phyloP scores from a whole-genome alignment of 1,140 invertebrate species.

The Batillaria attramentaria region DNA sequence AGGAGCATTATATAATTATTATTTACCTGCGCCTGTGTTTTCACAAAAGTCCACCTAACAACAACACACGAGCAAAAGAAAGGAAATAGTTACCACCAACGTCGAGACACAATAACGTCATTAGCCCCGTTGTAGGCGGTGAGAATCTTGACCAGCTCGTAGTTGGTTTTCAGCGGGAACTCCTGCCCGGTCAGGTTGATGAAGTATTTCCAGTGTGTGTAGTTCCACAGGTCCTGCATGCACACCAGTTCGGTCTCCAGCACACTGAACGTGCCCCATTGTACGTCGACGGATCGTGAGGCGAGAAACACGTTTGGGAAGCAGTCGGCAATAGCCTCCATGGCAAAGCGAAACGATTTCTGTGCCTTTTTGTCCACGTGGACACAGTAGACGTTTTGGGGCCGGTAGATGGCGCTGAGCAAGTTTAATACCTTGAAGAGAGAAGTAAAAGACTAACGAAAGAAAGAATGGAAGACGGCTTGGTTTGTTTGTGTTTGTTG shows the following conservation, averaged over 20 bases:
- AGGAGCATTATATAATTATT: no score
- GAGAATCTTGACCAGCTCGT: constrained; percentile 62
- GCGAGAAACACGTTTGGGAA: constrained; percentile 60
- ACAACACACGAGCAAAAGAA: no score
- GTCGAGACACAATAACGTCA: no score
- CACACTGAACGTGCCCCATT: constrained; percentile 50
- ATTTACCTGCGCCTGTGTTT: no score
- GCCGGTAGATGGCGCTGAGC: constrained; percentile 62
- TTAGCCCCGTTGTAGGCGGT: constrained; percentile 60
- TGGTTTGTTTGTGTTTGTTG: no score
- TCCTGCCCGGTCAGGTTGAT: constrained; percentile 68
- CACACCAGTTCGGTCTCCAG: constrained; percentile 61
- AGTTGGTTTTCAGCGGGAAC: constrained; percentile 65
- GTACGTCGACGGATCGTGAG: constrained; percentile 42
- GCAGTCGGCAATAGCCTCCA: constrained; percentile 43
- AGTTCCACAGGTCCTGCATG: constrained; percentile 52
- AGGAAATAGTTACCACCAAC: no score
- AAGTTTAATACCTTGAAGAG: constrained; percentile 62
- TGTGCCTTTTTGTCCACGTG: constrained; percentile 63
- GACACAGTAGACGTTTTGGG: constrained; percentile 68
- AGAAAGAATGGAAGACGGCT: no score
- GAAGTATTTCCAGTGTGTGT: constrained; percentile 63
- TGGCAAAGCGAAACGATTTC: constrained; percentile 26
- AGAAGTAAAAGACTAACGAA: no score
- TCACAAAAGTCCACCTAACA: no score